Evolutionary conservation across 1,140 invertebrate species (phyloP), one percentile per base, ranked within the genome.

Genomic region (Tetraneura akinire): DNA sequence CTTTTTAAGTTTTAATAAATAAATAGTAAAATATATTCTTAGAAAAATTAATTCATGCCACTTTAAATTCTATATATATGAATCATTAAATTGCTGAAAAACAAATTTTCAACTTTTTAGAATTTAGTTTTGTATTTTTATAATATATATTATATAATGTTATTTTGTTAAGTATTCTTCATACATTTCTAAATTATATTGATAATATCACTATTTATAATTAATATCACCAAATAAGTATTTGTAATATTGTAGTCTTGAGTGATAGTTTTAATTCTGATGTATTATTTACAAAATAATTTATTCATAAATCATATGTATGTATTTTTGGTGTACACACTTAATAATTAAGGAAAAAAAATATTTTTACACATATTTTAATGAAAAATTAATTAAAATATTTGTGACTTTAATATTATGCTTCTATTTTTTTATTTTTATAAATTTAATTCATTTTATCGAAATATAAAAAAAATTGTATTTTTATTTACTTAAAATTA

Each of bases 281-380:
- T 26, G 23, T 42, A 42, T 66, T 2, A 23, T 45, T 49, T 49
- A 18, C 9, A 47, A n/a, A 68, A 42, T 21, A 14, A 5, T 37
- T 42, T 42, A 45, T 68, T 70, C 42, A 70, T 16, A 70, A 70
- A 47, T 45, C n/a, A n/a, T 21, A 70, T 47, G 66, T 70, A 47
- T 47, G n/a, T n/a, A 70, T 70, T 70, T 68, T 70, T 70, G 66
- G 66, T 42, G 42, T 26, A 70, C 66, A 70, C 66, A 49, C 66
- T 49, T 10, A 47, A 70, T 47, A 70, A 37, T 66, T 37, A 37
- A 64, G n/a, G n/a, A n/a, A n/a, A n/a, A n/a, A n/a, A n/a, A n/a
- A n/a, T n/a, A n/a, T 37, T 37, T 37, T 32, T 23, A 9, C 4
- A 23, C 9, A 55, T 21, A 23, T 23, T 23, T 55, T 10, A 55